Evolutionary conservation across 92 coral and sea anemone species (phyloP), one percentile per base, ranked within the genome.

Genomic region (Ricordea florida): DNA sequence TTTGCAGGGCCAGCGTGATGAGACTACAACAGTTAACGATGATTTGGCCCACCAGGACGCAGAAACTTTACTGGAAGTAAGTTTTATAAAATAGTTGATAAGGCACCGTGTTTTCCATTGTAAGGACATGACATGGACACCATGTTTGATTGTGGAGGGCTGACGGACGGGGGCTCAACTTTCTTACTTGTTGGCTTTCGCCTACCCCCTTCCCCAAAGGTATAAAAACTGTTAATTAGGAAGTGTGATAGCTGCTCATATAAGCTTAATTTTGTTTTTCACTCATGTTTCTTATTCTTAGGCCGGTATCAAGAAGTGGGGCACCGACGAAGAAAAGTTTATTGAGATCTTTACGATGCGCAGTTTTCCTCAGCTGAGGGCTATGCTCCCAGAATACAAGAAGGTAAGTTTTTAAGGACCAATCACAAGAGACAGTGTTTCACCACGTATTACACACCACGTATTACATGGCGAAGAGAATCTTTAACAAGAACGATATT

Each of bases 301-400:
- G 98, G 98, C 98, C 63, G 98, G 98, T 44, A 87, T 89, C 32
- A 94, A 91, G 51, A 61, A 85, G 42, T 94, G 97, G 98, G 98
- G 98, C 23, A 94, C 98, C 0, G 97, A 94, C 52, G 98, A 91
- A 52, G 85, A 79, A 34, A 72, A 75, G 26, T 94, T 94, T 31
- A 87, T 94, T 17, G 92, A 91, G 43, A 82, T 94, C 18, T 94
- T 94, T 28, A 85, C 97, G 41, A 82, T 82, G 17, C 81, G 98
- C 52, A 91, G 97, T 30, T 53, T 79, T 22, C 80, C 90, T 24
- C 97, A 91, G 63, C 87, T 94, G 42, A 90, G 81, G 59, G 97
- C 94, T 45, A 92, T 91, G 88, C 72, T 87, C 23, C 89, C 87
- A 3, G 98, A 94, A 51, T 94, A 91, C 84, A 78, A 74, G 25